Evolutionary conservation across 2,888 invertebrate species (phyloP), one percentile per base, ranked within the genome.

Genomic region (Drosophila siamana): DNA sequence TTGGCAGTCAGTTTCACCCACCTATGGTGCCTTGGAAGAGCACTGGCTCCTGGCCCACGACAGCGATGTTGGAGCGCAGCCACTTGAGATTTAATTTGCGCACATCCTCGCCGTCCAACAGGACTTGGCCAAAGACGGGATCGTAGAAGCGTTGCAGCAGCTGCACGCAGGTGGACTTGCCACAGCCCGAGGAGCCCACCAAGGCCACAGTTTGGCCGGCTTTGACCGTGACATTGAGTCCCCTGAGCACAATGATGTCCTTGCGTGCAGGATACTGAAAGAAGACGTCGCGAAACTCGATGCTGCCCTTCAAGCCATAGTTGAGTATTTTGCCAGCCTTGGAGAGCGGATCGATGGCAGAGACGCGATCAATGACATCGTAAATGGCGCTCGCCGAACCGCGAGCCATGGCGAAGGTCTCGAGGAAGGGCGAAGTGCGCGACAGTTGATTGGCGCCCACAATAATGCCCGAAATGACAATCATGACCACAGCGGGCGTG

Each of bases 41-140:
- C 9, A 96, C 95, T 0, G 97, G 97, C 78, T 98, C 97, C 90
- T 98, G 97, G 0, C 96, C 96, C 2, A 98, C 97, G 5, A 97
- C 94, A 0, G 96, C 97, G 59, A 97, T 95, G 85, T 96, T 95
- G 30, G 94, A 93, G 51, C 97, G 93, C 28, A 96, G 91, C 94
- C 96, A 96, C 4, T 94, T 92, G 4, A 97, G 94, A 90, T 97
- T 96, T 66, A 97, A 90, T 57, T 94, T 93, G 19, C 93, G 92
- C 36, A 96, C 92, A 87, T 96, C 94, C 40, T 93, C 89, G 0
- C 93, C 94, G 22, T 95, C 95, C 2, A 95, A 91, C 1, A 90
- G 74, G 1, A 96, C 94, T 70, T 91, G 77, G 0, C 94, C 94
- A 1, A 90, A 74, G 0, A 87, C 76, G 0, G 95, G 95, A 90